Conservation (phyloP, 2,113 vertebrate species). For the Myanophis thanlyinensis region DNA sequence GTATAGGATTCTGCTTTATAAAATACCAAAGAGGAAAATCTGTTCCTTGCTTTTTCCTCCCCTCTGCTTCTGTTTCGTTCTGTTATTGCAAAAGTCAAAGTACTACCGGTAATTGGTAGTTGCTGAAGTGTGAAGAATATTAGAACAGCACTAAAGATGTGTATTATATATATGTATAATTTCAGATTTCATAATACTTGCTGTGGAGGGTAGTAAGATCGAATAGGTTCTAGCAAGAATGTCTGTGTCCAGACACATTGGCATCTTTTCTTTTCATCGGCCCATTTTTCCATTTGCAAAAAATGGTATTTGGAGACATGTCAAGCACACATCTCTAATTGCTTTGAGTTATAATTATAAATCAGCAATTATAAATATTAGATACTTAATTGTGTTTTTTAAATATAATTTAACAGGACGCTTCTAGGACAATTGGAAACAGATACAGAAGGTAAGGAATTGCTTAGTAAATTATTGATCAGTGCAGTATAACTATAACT, state of each 20-base stretch:
- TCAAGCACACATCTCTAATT: not conserved
- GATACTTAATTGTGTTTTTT: slow-evolving; percentile 42
- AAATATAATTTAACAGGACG: slow-evolving; percentile 76
- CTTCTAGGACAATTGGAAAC: slow-evolving; percentile 77
- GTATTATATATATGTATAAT: not conserved
- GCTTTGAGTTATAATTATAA: not conserved
- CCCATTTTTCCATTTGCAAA: not conserved
- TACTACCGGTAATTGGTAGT: not conserved
- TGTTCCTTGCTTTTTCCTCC: not conserved
- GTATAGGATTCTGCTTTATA: not conserved
- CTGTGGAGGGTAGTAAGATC: not conserved
- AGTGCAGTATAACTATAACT: not conserved
- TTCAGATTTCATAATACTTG: not conserved
- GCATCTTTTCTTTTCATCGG: too few relatives aligned
- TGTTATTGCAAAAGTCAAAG: not conserved
- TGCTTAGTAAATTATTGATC: not conserved
- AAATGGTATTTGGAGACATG: not conserved
- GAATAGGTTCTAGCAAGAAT: not conserved
- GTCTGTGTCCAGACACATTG: not conserved
- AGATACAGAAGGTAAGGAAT: slow-evolving; percentile 87
- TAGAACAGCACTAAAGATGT: not conserved
- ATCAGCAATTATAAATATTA: not conserved
- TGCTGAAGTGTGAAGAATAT: not conserved
- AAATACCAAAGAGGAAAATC: not conserved
- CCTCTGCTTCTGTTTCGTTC: not conserved